Evolutionary conservation across 2,113 vertebrate genomes (phyloP).

Genomic region (Erythrocercus mccallii): DNA sequence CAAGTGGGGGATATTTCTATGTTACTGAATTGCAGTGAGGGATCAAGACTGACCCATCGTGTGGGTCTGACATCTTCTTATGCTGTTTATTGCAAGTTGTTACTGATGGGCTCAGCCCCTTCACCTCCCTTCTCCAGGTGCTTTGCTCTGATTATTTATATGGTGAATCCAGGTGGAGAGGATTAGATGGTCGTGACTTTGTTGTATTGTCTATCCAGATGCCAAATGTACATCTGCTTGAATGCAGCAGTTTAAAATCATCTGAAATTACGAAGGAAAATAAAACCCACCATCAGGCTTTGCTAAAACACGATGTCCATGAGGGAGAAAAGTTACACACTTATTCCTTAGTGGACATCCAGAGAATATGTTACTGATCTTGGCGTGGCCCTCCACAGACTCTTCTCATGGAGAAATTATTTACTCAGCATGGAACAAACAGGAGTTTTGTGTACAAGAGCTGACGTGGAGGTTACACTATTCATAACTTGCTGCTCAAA

Average conservation of each 20-base stretch:
- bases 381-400: neutral
- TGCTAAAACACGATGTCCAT: neutral
- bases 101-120: neutral
- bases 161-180: neutral
- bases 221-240: neutral
- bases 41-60: accelerated
- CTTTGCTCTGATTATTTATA: neutral
- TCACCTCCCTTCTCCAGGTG: neutral
- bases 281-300: accelerated
- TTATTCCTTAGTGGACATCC: neutral
- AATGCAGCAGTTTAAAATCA: neutral
- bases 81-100: neutral
- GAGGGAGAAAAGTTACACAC: neutral
- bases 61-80: neutral
- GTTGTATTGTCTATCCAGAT: neutral
- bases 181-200: neutral
- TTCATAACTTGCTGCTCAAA: neutral
- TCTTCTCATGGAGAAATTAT: neutral
- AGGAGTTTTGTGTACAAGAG: neutral
- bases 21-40: neutral
- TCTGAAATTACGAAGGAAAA: neutral
- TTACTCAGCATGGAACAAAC: neutral
- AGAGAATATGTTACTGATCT: neutral
- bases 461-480: neutral
- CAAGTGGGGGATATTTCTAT: neutral